Conservation (phyloP, 2,888 invertebrate species). For the Tipula helvola region DNA sequence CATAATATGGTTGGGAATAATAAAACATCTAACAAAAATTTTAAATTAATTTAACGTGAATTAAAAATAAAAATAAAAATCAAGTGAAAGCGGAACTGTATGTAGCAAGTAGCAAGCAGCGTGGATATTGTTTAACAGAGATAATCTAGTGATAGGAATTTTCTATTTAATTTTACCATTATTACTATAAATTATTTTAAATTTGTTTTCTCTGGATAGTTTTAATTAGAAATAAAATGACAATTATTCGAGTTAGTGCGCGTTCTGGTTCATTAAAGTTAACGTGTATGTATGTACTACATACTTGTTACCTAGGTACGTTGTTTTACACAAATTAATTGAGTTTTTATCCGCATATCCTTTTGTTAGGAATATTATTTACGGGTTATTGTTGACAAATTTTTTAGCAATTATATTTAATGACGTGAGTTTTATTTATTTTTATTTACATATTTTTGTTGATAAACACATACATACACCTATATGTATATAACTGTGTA, state of each 20-base stretch:
- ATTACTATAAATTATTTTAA: background rate
- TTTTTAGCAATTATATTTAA: background rate
- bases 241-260: background rate
- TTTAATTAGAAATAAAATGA: background rate
- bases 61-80: background rate
- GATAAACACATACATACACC: background rate
- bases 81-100: background rate
- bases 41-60: background rate
- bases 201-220: background rate
- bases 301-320: background rate
- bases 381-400: background rate
- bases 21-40: background rate
- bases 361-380: background rate
- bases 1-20: background rate
- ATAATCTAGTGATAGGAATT: background rate
- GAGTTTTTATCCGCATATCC: background rate
- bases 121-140: background rate
- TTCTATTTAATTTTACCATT: background rate
- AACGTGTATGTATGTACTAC: background rate
- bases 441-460: background rate
- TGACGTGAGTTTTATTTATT: background rate
- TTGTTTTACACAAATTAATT: background rate
- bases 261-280: background rate
- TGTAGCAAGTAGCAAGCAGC: background rate
- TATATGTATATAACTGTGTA: background rate